phyloP scores from a whole-genome alignment of 2,888 invertebrate species.

The Mesodorylaimus sp. region DNA sequence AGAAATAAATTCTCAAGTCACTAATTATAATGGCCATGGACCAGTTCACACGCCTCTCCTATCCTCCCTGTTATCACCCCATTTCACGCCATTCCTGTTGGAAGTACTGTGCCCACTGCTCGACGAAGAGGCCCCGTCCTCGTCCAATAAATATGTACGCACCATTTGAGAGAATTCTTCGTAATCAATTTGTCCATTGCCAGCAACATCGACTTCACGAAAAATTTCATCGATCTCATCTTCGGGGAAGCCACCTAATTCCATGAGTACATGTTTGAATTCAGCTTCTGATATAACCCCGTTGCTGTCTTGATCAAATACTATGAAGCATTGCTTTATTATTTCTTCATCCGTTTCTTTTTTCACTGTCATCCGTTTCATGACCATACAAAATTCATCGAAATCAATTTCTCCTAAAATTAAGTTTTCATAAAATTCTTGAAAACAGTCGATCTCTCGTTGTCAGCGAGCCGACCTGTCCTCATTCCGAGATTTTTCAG shows the following conservation, averaged over 20 bases:
- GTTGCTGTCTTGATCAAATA: constrained; percentile 18
- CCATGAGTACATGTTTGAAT: constrained; percentile 12
- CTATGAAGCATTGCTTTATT: constrained; percentile 22
- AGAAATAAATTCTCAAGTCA: too few species aligned
- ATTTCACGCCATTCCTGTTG: too few species aligned
- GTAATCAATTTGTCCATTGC: constrained; percentile 25
- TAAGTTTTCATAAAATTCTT: neutral
- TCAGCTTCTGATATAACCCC: constrained; percentile 23
- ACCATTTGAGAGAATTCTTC: constrained; percentile 18
- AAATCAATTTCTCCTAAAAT: constrained; percentile 27
- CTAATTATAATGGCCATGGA: too few species aligned
- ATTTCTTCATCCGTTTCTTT: constrained; percentile 25
- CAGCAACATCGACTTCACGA: constrained; percentile 25
- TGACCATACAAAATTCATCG: constrained; percentile 29
- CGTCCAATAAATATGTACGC: constrained; percentile 12
- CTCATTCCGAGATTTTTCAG: too few species aligned
- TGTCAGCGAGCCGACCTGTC: too few species aligned
- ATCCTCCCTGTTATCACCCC: too few species aligned
- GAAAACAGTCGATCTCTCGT: too few species aligned
- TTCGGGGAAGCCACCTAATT: constrained; percentile 26
- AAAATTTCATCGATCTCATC: constrained; percentile 26
- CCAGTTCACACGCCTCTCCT: too few species aligned
- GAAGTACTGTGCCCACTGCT: too few species aligned
- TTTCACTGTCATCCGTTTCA: constrained; percentile 25
- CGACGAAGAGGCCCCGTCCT: neutral